These are phyloP conservation scores for Hepsetus odoe DNA, from an alignment of 2,113 vertebrate genomes.

Conservation along the genomic window DNA sequence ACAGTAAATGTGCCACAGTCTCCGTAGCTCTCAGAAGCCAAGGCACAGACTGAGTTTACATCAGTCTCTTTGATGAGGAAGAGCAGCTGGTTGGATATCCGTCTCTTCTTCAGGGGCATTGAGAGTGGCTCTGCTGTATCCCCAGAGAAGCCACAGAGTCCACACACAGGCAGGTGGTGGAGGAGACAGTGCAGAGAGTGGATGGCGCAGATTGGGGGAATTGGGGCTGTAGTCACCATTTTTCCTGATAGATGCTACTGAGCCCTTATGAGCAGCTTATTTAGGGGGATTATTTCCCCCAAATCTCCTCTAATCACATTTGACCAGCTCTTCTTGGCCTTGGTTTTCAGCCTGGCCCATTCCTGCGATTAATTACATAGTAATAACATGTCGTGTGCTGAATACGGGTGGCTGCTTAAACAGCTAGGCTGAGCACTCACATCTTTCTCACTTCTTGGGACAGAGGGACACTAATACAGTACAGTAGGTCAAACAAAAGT, in stretches of 20 bases:
- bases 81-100: constrained; percentile 44
- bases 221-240: constrained; percentile 28
- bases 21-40: constrained; percentile 18
- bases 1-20: neutral
- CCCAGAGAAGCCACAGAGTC: constrained; percentile 25
- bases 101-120: neutral
- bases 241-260: constrained; percentile 54
- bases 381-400: constrained; percentile 16
- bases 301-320: constrained; percentile 72
- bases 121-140: neutral
- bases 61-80: constrained; percentile 24
- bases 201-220: constrained; percentile 4
- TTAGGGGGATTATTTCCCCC: constrained; percentile 68
- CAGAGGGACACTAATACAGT: constrained; percentile 18
- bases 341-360: constrained; percentile 3
- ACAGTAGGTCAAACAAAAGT: constrained; percentile 9
- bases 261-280: constrained; percentile 62
- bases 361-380: constrained; percentile 26
- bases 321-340: constrained; percentile 50
- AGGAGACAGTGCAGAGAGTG: constrained; percentile 22
- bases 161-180: constrained; percentile 28
- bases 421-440: neutral
- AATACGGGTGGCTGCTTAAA: neutral
- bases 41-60: constrained; percentile 13
- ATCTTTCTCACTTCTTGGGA: constrained; percentile 6